Evolutionary conservation across 2,113 vertebrate species (phyloP).

Genomic region (Bolborhynchus lineola): DNA sequence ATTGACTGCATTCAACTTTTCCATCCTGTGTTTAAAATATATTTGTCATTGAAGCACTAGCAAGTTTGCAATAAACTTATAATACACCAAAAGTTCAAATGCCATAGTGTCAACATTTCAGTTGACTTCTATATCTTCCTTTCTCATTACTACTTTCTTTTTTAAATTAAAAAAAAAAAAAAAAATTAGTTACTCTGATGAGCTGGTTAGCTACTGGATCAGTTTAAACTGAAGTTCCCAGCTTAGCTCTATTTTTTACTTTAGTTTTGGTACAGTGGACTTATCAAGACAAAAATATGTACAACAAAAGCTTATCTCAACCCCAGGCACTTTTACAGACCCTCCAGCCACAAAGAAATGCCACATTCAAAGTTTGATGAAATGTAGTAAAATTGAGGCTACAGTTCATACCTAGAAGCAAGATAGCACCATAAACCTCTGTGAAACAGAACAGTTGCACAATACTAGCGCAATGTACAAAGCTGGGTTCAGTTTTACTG

Average conservation of each 20-base stretch:
- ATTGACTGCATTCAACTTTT: neutral
- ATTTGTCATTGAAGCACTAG: neutral
- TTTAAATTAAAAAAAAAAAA: neutral
- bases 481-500: neutral
- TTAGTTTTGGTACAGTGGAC: neutral
- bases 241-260: neutral
- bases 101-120: neutral
- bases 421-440: neutral
- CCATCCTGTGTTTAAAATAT: neutral
- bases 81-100: neutral
- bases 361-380: neutral
- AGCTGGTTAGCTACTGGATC: neutral
- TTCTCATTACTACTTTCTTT: neutral
- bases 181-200: neutral
- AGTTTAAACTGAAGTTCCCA: neutral
- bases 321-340: neutral
- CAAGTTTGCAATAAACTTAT: neutral
- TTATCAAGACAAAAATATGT: neutral
- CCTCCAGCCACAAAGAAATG: neutral
- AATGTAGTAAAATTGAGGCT: neutral
- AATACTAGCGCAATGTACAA: neutral
- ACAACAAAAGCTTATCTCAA: neutral
- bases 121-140: neutral
- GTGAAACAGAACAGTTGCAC: neutral
- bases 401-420: neutral